These are phyloP conservation scores for Caiman crocodilus DNA, from an alignment of 2,797 vertebrate species.

Conservation along the genomic window DNA sequence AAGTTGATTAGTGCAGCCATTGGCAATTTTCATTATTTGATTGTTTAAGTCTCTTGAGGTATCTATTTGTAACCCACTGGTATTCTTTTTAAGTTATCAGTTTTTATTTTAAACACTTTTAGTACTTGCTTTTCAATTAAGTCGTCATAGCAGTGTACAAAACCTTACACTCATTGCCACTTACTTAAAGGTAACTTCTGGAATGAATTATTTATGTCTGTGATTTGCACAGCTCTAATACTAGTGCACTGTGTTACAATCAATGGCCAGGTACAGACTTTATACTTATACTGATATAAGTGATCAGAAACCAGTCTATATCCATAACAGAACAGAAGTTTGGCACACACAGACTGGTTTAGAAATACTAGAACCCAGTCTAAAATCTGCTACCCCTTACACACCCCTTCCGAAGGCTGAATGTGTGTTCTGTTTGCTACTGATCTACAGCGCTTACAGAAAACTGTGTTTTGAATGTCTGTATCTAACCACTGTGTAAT, in stretches of 20 bases:
- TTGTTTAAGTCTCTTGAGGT: slow-evolving; percentile 72
- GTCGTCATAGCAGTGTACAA: slow-evolving; percentile 61
- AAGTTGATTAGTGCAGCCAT: slow-evolving; percentile 73
- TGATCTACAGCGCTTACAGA: no score
- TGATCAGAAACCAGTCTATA: no score
- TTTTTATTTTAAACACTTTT: slow-evolving; percentile 77
- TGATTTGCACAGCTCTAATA: slow-evolving; percentile 71
- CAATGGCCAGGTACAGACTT: no score
- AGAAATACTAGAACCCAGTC: no score
- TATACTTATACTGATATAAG: no score
- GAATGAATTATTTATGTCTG: slow-evolving; percentile 68
- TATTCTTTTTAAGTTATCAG: slow-evolving; percentile 71
- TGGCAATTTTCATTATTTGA: slow-evolving; percentile 78
- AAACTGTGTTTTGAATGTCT: no score
- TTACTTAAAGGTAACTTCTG: slow-evolving; percentile 68
- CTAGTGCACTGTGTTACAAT: slow-evolving; percentile 36
- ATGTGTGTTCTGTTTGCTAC: no score
- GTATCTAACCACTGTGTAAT: not conserved
- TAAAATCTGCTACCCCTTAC: no score
- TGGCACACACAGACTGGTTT: no score
- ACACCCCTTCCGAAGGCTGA: no score
- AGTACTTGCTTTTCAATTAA: slow-evolving; percentile 74
- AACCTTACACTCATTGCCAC: slow-evolving; percentile 46
- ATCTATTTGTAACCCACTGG: slow-evolving; percentile 74
- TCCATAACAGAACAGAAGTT: no score